A percentile compares a stretch with the other conserved stretches of the same genome.
Conservation (phyloP, 2,888 invertebrate genomes). For the Papilio gigon region DNA sequence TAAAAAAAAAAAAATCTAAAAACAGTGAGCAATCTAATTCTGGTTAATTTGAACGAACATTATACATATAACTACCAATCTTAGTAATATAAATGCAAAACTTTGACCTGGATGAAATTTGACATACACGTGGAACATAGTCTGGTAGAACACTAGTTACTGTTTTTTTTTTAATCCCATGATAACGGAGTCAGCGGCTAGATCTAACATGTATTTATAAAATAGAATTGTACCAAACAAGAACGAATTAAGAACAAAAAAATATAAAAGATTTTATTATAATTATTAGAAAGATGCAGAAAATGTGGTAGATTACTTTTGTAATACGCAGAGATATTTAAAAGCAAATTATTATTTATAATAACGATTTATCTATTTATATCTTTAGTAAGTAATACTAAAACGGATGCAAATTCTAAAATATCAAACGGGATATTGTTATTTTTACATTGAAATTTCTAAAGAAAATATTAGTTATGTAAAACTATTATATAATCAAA, state of each 20-base stretch:
- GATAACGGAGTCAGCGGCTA: too few species aligned
- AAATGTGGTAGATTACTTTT: conserved; percentile 19
- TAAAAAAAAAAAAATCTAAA: too few species aligned
- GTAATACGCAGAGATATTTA: background rate
- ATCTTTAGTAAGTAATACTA: conserved; percentile 7
- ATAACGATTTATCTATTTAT: conserved; percentile 2
- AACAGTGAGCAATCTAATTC: too few species aligned
- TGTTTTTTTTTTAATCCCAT: too few species aligned
- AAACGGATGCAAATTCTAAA: conserved; percentile 30
- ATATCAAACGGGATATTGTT: conserved; percentile 33
- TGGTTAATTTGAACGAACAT: too few species aligned
- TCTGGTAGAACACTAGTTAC: too few species aligned
- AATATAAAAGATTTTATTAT: conserved; percentile 7
- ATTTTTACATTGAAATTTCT: conserved; percentile 13
- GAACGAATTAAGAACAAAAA: conserved; percentile 1
- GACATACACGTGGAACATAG: too few species aligned
- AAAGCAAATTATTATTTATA: conserved; percentile 27
- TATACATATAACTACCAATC: background rate
- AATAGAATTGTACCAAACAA: conserved; percentile 38
- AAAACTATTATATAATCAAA: conserved; percentile 45
- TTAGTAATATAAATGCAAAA: too few species aligned
- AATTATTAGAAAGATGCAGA: conserved; percentile 32
- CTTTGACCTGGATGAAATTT: too few species aligned
- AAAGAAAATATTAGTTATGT: conserved; percentile 3
- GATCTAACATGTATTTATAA: too few species aligned